Evolutionary conservation across 2,888 invertebrate species (phyloP).

Genomic region (Linyphia triangularis): DNA sequence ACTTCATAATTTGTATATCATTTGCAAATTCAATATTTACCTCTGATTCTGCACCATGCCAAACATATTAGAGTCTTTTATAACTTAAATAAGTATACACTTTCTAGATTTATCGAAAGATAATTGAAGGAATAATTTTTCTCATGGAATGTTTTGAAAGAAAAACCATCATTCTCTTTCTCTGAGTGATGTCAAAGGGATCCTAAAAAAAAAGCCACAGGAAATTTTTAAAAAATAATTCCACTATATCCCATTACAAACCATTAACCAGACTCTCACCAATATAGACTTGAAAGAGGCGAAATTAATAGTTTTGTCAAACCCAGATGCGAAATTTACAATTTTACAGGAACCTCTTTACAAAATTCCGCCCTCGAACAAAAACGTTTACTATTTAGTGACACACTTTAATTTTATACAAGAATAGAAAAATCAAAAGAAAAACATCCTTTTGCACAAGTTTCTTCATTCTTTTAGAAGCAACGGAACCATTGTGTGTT

Average conservation of each 20-base stretch:
- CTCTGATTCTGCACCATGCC: too few species aligned
- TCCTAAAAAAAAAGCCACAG: background rate
- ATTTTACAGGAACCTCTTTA: constrained; percentile 22
- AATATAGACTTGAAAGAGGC: constrained; percentile 22
- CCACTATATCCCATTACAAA: background rate
- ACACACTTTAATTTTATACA: constrained; percentile 33
- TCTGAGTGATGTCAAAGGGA: too few species aligned
- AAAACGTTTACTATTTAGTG: constrained; percentile 37
- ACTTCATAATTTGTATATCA: too few species aligned
- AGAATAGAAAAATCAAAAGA: constrained; percentile 6
- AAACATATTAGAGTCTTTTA: too few species aligned
- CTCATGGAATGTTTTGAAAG: too few species aligned
- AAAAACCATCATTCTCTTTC: background rate
- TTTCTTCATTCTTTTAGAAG: constrained; percentile 36
- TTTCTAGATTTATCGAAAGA: too few species aligned
- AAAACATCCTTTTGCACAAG: background rate
- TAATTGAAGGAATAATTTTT: too few species aligned
- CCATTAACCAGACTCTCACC: constrained; percentile 8
- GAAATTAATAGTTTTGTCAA: constrained; percentile 66
- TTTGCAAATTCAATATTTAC: too few species aligned
- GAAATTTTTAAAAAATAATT: background rate
- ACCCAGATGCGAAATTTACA: constrained; percentile 9
- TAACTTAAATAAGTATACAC: too few species aligned
- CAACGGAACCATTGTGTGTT: constrained; percentile 47
- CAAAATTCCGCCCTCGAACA: background rate